A percentile compares a stretch with the other conserved stretches of the same genome.
Evolutionary conservation across 2,888 invertebrate genomes (phyloP).

Genomic region (Chamaedrilus cognettii): DNA sequence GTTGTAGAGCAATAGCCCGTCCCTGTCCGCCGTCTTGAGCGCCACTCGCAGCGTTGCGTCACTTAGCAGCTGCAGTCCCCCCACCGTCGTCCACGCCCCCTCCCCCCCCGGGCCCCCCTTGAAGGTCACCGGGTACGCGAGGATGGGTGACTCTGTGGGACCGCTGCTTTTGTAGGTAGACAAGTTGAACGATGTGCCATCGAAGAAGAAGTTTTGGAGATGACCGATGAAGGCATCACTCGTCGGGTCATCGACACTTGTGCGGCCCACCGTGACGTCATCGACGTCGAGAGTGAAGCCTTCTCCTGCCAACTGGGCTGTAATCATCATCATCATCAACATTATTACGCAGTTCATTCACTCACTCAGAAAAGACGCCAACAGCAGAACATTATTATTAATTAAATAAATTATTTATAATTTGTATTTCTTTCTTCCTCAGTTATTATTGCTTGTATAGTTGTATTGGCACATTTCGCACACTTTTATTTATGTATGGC

Average conservation of each 20-base stretch:
- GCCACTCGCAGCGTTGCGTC: slow-evolving; percentile 42
- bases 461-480: too few relatives aligned
- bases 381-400: too few relatives aligned
- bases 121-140: slow-evolving; percentile 29
- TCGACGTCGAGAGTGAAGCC: slow-evolving; percentile 34
- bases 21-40: slow-evolving; percentile 49
- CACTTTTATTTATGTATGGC: too few relatives aligned
- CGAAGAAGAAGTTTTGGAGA: slow-evolving; percentile 37
- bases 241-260: slow-evolving; percentile 18
- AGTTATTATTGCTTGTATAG: too few relatives aligned
- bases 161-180: slow-evolving; percentile 4
- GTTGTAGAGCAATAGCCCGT: slow-evolving; percentile 46
- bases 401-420: too few relatives aligned
- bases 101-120: slow-evolving; percentile 6
- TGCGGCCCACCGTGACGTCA: slow-evolving; percentile 24
- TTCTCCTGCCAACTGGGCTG: slow-evolving; percentile 29
- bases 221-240: slow-evolving; percentile 29
- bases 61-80: slow-evolving; percentile 26
- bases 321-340: too few relatives aligned
- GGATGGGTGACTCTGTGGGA: not conserved
- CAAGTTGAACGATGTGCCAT: slow-evolving; percentile 20
- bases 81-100: slow-evolving; percentile 12
- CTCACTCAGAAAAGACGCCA: too few relatives aligned
- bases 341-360: too few relatives aligned
- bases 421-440: too few relatives aligned